phyloP scores from a whole-genome alignment of 2,113 vertebrate genomes.

The Chlorodrepanis virens region DNA sequence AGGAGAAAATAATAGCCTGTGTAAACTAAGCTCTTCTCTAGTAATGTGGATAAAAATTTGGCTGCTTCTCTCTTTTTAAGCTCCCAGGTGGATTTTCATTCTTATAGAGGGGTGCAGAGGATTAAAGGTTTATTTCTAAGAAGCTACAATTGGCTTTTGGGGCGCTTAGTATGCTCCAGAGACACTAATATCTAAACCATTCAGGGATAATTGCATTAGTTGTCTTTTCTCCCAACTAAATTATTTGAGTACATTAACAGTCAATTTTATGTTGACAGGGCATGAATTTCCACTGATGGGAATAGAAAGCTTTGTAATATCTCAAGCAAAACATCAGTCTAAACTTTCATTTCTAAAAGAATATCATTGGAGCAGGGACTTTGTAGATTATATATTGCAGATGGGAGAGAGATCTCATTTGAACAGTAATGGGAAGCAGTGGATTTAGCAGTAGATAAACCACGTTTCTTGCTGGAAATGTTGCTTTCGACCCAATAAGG shows the following conservation, averaged over 20 bases:
- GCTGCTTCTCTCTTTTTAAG: neutral
- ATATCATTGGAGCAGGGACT: neutral
- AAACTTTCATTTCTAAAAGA: constrained; percentile 11
- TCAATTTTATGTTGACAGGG: constrained; percentile 60
- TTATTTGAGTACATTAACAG: constrained; percentile 50
- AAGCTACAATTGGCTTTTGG: constrained; percentile 30
- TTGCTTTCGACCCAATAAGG: constrained; percentile 3
- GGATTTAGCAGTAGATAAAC: constrained; percentile 8
- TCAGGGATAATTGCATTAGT: constrained; percentile 45
- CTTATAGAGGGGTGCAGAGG: neutral
- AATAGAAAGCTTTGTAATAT: constrained; percentile 52
- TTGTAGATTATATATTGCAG: constrained; percentile 10
- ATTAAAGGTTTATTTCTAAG: constrained; percentile 53
- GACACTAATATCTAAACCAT: constrained; percentile 32
- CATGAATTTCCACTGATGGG: constrained; percentile 36
- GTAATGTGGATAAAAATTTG: constrained; percentile 2
- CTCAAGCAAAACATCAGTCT: constrained; percentile 27
- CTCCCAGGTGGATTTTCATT: neutral
- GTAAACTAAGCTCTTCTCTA: neutral
- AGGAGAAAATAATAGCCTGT: neutral
- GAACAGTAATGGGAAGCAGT: neutral
- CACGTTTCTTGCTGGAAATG: neutral
- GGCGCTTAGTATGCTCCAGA: constrained; percentile 24
- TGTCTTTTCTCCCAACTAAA: constrained; percentile 39
- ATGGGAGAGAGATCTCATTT: neutral